Conservation (phyloP, 1,140 invertebrate species). For the Aphis craccivora region DNA sequence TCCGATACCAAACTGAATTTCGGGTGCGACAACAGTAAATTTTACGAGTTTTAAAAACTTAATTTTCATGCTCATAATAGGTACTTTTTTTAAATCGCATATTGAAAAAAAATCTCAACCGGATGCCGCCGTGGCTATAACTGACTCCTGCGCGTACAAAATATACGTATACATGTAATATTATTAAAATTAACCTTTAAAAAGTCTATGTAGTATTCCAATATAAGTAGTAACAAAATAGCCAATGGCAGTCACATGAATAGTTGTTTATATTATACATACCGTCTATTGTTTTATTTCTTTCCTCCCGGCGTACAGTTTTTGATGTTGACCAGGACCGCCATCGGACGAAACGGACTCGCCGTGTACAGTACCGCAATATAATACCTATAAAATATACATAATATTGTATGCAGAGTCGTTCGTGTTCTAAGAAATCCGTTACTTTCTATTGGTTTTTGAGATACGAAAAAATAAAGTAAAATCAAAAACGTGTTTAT, state of each 20-base stretch:
- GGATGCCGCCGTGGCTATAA: not conserved
- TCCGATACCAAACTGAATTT: not conserved
- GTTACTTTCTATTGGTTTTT: not conserved
- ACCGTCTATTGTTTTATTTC: not conserved
- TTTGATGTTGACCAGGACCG: not conserved
- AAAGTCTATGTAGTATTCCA: not conserved
- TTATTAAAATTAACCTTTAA: not conserved
- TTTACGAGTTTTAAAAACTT: not conserved
- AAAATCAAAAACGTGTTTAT: not conserved
- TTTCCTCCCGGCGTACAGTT: not conserved
- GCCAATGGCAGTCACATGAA: not conserved
- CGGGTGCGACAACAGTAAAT: not conserved
- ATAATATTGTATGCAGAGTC: not conserved
- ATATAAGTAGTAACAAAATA: conserved; percentile 5
- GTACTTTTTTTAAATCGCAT: not conserved
- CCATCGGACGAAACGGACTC: not conserved
- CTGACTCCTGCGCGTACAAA: not conserved
- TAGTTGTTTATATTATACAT: not conserved
- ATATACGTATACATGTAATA: not conserved
- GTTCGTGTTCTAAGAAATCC: not conserved
- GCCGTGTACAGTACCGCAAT: not conserved
- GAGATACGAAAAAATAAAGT: not conserved
- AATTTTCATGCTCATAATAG: not conserved
- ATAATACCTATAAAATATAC: not conserved
- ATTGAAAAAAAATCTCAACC: not conserved